Conservation (phyloP, 2,797 vertebrate genomes). For the Sarcoramphus papa region DNA sequence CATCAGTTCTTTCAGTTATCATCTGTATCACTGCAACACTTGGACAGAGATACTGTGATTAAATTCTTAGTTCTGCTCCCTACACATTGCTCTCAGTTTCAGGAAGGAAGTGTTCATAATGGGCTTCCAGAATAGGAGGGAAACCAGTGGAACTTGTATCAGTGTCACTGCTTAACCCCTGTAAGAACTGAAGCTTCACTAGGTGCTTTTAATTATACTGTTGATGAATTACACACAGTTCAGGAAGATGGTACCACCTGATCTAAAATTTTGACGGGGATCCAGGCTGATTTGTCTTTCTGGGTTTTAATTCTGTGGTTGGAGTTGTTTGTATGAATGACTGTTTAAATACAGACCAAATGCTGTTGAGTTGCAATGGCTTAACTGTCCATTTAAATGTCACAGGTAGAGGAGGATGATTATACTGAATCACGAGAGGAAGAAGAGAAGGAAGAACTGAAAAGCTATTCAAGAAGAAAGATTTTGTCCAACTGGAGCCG, state of each 20-base stretch:
- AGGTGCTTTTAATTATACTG: not conserved
- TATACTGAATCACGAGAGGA: slow-evolving; percentile 55
- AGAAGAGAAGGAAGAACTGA: slow-evolving; percentile 69
- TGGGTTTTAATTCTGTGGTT: not conserved
- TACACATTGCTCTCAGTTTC: not conserved
- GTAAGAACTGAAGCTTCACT: not conserved
- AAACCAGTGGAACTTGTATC: not conserved
- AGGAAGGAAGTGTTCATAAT: not conserved
- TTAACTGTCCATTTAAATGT: slow-evolving; percentile 30
- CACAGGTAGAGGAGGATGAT: slow-evolving; percentile 62
- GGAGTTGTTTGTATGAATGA: not conserved
- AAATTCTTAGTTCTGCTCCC: not conserved
- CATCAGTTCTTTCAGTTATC: not conserved
- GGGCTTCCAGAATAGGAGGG: not conserved
- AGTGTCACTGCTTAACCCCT: not conserved
- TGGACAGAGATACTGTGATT: not conserved
- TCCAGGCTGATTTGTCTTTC: not conserved
- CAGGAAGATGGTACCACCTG: not conserved
- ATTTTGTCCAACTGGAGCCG: slow-evolving; percentile 90
- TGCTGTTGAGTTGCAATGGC: not conserved
- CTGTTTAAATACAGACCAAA: not conserved
- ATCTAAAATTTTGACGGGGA: not conserved
- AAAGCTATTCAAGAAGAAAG: slow-evolving; percentile 85
- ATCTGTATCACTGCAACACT: not conserved
- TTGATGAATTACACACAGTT: not conserved